phyloP scores from a whole-genome alignment of 2,888 invertebrate genomes.

The Aleiodes alternator region DNA sequence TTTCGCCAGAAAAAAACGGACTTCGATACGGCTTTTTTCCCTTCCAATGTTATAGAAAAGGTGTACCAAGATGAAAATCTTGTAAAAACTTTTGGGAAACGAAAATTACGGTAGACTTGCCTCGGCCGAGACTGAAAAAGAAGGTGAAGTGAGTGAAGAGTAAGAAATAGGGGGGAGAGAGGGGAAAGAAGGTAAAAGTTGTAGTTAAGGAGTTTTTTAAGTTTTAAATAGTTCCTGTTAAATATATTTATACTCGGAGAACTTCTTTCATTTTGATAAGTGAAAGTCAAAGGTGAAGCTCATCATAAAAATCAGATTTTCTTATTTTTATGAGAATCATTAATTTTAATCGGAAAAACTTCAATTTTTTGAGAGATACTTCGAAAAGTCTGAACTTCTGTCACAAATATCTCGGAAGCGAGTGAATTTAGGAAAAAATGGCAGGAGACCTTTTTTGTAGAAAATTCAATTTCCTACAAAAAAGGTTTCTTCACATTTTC shows the following conservation, averaged over 20 bases:
- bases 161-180: not conserved
- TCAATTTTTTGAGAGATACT: too few species aligned
- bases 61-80: slow-evolving; percentile 60
- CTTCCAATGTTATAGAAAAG: slow-evolving; percentile 51
- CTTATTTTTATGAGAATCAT: too few species aligned
- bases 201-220: slow-evolving; percentile 18
- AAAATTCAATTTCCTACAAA: too few species aligned
- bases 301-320: too few species aligned
- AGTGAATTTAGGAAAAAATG: too few species aligned
- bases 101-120: slow-evolving; percentile 56
- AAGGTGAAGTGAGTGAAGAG: too few species aligned
- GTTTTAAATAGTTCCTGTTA: slow-evolving; percentile 32
- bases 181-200: slow-evolving; percentile 19
- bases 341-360: too few species aligned
- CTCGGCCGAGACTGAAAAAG: not conserved
- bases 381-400: too few species aligned
- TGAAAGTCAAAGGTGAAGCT: slow-evolving; percentile 28
- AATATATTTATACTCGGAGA: slow-evolving; percentile 10
- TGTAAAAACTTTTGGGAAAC: slow-evolving; percentile 63
- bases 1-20: slow-evolving; percentile 2
- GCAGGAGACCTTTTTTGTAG: too few species aligned
- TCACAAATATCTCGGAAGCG: too few species aligned
- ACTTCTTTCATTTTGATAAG: slow-evolving; percentile 32
- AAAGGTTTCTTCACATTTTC: too few species aligned
- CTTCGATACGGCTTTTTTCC: slow-evolving; percentile 18